A percentile compares a stretch with the other conserved stretches of the same genome.
Evolutionary conservation across 2,797 vertebrate genomes (phyloP).

Genomic region (Channallabes apus): DNA sequence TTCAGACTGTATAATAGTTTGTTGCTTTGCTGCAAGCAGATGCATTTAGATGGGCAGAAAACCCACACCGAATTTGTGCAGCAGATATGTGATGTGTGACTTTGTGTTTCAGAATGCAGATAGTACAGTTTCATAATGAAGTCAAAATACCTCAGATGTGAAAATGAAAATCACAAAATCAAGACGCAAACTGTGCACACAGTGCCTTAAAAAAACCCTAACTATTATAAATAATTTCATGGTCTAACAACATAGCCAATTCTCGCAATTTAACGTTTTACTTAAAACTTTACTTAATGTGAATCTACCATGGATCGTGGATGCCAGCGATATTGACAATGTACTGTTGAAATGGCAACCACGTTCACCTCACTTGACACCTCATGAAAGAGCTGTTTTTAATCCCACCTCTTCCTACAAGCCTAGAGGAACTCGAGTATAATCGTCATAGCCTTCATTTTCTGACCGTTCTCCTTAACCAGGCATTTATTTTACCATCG

Average conservation of each 20-base stretch:
- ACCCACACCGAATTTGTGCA: neutral
- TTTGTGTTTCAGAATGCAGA: neutral
- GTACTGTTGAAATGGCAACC: too few species aligned
- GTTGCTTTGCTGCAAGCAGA: neutral
- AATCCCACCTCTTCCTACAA: too few species aligned
- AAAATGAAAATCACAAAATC: neutral
- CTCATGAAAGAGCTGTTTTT: too few species aligned
- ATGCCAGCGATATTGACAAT: too few species aligned
- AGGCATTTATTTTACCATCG: neutral
- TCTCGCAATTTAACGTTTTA: too few species aligned
- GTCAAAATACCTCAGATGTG: neutral
- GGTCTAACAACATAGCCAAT: too few species aligned
- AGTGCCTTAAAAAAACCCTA: neutral
- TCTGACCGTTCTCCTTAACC: neutral
- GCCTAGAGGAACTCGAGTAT: too few species aligned
- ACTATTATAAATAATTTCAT: too few species aligned
- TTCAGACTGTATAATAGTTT: neutral
- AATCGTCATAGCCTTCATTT: neutral
- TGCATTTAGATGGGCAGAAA: constrained; percentile 1
- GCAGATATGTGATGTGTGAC: neutral
- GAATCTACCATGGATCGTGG: too few species aligned
- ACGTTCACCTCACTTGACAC: too few species aligned
- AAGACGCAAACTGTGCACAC: neutral
- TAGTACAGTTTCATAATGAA: neutral
- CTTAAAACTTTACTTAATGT: too few species aligned